Evolutionary conservation across 2,888 invertebrate genomes (phyloP).

Genomic region (Lasioglossum lativentre): DNA sequence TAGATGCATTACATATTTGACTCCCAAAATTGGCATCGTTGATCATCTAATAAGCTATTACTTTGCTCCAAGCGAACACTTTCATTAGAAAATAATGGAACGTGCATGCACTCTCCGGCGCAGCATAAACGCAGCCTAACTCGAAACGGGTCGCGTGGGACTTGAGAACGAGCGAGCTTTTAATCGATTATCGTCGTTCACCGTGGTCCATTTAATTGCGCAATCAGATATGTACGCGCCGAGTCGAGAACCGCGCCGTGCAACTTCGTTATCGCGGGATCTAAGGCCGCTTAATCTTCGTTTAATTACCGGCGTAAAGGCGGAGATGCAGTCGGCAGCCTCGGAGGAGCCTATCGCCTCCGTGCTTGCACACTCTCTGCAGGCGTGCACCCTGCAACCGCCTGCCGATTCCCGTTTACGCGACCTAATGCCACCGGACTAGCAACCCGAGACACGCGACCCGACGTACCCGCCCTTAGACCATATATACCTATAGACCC

Average conservation of each 20-base stretch:
- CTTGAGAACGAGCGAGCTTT: background rate
- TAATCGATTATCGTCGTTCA: slow-evolving; percentile 30
- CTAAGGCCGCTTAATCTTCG: slow-evolving; percentile 27
- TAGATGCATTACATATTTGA: background rate
- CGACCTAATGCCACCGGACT: slow-evolving; percentile 15
- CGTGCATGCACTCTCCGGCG: background rate
- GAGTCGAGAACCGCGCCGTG: background rate
- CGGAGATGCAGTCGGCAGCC: background rate
- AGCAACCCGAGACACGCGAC: slow-evolving; percentile 34
- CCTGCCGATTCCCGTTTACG: background rate
- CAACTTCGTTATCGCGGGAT: slow-evolving; percentile 29
- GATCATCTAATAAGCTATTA: background rate
- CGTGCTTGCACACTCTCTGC: background rate
- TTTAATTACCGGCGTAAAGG: slow-evolving; percentile 49
- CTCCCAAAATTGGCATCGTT: background rate
- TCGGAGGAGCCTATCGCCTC: background rate
- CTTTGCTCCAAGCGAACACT: background rate
- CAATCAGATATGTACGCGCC: slow-evolving; percentile 11
- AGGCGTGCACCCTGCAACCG: background rate
- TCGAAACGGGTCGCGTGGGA: background rate
- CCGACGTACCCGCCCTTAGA: slow-evolving; percentile 6
- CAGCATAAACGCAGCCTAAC: background rate
- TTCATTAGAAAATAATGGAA: background rate
- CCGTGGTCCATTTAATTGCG: slow-evolving; percentile 14
- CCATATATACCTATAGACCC: too few relatives aligned